Conservation (phyloP, 92 coral and sea anemone genomes). For the Phenganax marumi region DNA sequence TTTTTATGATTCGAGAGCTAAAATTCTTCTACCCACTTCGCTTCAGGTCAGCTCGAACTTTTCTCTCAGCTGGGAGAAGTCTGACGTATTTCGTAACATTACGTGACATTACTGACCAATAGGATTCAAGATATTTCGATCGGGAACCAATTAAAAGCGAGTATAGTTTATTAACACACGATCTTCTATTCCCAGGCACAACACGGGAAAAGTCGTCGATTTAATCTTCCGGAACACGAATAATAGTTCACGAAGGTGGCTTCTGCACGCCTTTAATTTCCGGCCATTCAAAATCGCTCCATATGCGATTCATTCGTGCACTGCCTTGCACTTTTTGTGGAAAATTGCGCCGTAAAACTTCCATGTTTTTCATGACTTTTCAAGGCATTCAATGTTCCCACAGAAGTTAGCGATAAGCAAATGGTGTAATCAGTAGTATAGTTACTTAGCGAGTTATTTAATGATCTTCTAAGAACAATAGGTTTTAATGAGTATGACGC, state of each 20-base stretch:
- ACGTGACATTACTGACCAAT: slow-evolving; percentile 5
- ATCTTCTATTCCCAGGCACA: slow-evolving; percentile 27
- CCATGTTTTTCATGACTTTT: no score
- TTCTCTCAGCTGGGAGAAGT: not conserved
- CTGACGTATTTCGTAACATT: slow-evolving; percentile 33
- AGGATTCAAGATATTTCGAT: not conserved
- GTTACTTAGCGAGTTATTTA: no score
- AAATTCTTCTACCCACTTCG: not conserved
- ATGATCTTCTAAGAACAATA: no score
- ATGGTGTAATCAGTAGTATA: no score
- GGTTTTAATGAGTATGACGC: no score
- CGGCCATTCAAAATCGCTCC: slow-evolving; percentile 12
- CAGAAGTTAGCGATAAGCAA: no score
- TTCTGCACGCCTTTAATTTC: slow-evolving; percentile 12
- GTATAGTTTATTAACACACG: slow-evolving; percentile 11
- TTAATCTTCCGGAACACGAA: slow-evolving; percentile 26
- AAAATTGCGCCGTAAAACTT: no score
- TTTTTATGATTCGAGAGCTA: slow-evolving; percentile 25
- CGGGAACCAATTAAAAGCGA: slow-evolving; percentile 18
- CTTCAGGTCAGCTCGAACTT: not conserved
- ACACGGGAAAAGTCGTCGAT: slow-evolving; percentile 22
- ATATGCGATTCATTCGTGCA: not conserved
- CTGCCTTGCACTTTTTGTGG: no score
- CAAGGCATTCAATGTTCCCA: no score
- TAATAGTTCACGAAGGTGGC: not conserved